phyloP scores from a whole-genome alignment of 2,797 vertebrate species.

The Brachymystax lenok region DNA sequence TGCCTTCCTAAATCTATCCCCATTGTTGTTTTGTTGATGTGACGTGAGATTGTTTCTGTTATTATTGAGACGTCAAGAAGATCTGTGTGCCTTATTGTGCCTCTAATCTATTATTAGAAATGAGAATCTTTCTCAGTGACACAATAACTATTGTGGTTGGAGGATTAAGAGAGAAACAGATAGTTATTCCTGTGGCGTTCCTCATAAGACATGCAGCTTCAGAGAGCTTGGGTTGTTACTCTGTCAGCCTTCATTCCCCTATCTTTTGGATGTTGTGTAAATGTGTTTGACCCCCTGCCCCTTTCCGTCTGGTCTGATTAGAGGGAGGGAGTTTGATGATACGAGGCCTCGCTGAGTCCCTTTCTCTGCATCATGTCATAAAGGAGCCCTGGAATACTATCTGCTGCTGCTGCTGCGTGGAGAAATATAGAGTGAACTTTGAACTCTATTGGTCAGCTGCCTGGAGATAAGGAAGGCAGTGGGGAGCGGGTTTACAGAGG shows the following conservation, averaged over 20 bases:
- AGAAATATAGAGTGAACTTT: constrained; percentile 57
- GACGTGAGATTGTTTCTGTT: constrained; percentile 7
- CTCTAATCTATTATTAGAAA: neutral
- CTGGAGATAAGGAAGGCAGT: constrained; percentile 29
- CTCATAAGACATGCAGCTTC: neutral
- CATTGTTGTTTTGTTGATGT: neutral
- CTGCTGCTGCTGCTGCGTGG: constrained; percentile 24
- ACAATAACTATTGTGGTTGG: neutral
- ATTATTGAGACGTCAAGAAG: neutral
- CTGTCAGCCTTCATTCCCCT: neutral
- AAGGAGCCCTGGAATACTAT: constrained; percentile 7
- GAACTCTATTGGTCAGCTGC: constrained; percentile 65
- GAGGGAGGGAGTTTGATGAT: neutral
- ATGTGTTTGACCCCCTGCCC: constrained; percentile 1
- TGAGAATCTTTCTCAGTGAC: neutral
- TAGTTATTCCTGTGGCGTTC: neutral
- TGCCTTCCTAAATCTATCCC: neutral
- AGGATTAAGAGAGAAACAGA: neutral
- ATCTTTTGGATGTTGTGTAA: neutral
- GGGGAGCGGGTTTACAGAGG: neutral
- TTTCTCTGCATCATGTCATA: neutral
- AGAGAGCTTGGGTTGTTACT: neutral
- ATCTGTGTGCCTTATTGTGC: neutral
- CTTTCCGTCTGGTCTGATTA: neutral
- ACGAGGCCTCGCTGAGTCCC: neutral